Evolutionary conservation across 1,140 invertebrate genomes (phyloP).

Genomic region (Drosophila kurseongensis): DNA sequence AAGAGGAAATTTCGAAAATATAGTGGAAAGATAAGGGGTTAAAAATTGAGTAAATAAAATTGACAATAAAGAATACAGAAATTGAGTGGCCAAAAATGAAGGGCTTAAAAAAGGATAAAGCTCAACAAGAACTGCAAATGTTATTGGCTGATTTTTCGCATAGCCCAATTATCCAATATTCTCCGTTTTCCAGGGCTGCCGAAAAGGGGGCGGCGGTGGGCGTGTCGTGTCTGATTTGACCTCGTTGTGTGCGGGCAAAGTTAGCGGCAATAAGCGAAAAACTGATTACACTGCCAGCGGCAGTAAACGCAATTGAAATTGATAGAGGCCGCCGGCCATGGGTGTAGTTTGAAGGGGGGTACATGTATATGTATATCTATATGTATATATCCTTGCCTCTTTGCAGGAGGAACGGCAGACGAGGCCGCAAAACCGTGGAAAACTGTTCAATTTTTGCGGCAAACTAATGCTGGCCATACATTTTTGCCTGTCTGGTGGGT

Average conservation of each 20-base stretch:
- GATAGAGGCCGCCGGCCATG: constrained; percentile 35
- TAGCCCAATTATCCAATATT: constrained; percentile 43
- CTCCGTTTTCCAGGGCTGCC: background rate
- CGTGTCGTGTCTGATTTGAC: constrained; percentile 52
- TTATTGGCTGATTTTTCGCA: constrained; percentile 59
- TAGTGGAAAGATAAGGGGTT: background rate
- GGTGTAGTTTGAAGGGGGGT: background rate
- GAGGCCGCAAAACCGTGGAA: constrained; percentile 32
- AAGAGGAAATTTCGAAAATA: background rate
- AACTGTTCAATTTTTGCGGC: constrained; percentile 35
- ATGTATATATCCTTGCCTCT: background rate
- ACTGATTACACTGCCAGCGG: constrained; percentile 60
- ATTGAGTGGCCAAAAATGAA: too few species aligned
- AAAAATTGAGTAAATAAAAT: constrained; percentile 8
- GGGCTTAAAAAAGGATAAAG: background rate
- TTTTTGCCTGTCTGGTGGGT: background rate
- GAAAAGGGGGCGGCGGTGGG: constrained; percentile 6
- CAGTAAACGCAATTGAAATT: constrained; percentile 60
- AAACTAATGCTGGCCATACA: constrained; percentile 1
- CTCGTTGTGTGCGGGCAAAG: constrained; percentile 52
- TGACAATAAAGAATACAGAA: background rate
- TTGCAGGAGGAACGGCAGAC: background rate
- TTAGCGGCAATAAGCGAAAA: constrained; percentile 60
- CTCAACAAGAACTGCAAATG: constrained; percentile 12
- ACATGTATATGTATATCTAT: too few species aligned